A percentile compares a stretch with the other conserved stretches of the same genome.
phyloP scores from a whole-genome alignment of 37 sponge, comb jelly and placozoan genomes.

The Mnemiopsis leidyi region DNA sequence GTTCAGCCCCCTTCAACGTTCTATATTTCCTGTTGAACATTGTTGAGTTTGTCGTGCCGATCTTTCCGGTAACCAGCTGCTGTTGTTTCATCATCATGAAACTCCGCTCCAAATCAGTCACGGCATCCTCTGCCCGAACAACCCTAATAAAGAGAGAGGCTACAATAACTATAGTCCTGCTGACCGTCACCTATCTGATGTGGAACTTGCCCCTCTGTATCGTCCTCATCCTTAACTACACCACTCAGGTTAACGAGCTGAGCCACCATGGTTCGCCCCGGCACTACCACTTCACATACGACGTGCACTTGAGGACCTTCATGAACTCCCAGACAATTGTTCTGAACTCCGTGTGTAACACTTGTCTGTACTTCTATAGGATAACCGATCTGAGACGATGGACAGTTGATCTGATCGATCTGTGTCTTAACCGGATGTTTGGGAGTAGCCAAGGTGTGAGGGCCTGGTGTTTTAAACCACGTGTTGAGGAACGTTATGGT shows the following conservation, averaged over 20 bases:
- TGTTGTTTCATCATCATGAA: conserved; percentile 19
- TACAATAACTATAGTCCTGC: neutral
- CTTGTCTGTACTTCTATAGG: conserved; percentile 43
- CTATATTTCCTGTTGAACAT: conserved; percentile 26
- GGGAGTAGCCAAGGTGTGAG: too few relatives aligned
- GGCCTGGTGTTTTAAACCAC: too few relatives aligned
- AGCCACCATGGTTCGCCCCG: neutral
- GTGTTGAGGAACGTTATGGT: too few relatives aligned
- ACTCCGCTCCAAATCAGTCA: neutral
- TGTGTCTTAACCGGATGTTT: neutral
- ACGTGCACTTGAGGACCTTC: neutral
- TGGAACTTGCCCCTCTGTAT: conserved; percentile 34
- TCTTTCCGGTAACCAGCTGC: neutral
- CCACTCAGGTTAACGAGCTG: neutral
- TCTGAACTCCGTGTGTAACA: conserved; percentile 12
- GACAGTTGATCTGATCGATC: neutral
- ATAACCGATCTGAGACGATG: neutral
- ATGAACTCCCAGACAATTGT: conserved; percentile 30
- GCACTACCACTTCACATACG: neutral
- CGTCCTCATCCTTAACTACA: conserved; percentile 1
- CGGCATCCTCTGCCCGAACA: neutral
- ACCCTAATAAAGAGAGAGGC: neutral
- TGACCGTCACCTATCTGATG: conserved; percentile 13
- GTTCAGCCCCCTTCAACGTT: neutral
- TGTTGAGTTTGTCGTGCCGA: neutral